These are phyloP conservation scores for Serripes groenlandicus DNA, from an alignment of 2,888 invertebrate genomes.

Conservation along the genomic window DNA sequence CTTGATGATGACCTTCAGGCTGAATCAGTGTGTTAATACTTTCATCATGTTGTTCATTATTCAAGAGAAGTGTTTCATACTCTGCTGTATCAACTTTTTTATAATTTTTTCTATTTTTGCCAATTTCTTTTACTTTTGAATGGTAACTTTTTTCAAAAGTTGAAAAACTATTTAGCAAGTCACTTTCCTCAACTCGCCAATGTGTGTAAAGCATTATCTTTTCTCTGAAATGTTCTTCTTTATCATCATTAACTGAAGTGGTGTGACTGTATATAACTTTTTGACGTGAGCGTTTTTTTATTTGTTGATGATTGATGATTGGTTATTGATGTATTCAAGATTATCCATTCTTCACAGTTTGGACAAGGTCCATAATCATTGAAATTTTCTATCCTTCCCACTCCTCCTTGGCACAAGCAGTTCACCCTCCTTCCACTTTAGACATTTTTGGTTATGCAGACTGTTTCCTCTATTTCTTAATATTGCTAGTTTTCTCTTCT, in stretches of 20 bases:
- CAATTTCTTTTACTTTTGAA: not conserved
- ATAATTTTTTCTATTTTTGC: not conserved
- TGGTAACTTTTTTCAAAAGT: conserved; percentile 21
- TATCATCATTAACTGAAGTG: conserved; percentile 1
- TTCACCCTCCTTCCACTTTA: too few species aligned
- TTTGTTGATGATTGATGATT: too few species aligned
- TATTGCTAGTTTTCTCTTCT: too few species aligned
- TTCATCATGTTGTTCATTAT: too few species aligned
- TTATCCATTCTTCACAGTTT: too few species aligned
- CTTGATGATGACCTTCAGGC: too few species aligned
- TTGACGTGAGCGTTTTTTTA: not conserved
- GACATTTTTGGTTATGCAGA: too few species aligned
- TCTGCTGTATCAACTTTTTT: conserved; percentile 36
- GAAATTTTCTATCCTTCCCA: too few species aligned
- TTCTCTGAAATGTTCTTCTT: conserved; percentile 10
- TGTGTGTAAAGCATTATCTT: conserved; percentile 1
- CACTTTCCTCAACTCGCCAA: conserved; percentile 1
- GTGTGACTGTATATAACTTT: conserved; percentile 12
- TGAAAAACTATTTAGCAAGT: not conserved
- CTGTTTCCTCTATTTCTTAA: too few species aligned
- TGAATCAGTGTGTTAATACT: not conserved
- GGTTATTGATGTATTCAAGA: too few species aligned
- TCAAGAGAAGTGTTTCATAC: conserved; percentile 37
- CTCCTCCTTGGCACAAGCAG: too few species aligned
- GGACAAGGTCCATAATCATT: too few species aligned